Evolutionary conservation across 2,888 invertebrate species (phyloP).

Genomic region (Microchrysa polita): DNA sequence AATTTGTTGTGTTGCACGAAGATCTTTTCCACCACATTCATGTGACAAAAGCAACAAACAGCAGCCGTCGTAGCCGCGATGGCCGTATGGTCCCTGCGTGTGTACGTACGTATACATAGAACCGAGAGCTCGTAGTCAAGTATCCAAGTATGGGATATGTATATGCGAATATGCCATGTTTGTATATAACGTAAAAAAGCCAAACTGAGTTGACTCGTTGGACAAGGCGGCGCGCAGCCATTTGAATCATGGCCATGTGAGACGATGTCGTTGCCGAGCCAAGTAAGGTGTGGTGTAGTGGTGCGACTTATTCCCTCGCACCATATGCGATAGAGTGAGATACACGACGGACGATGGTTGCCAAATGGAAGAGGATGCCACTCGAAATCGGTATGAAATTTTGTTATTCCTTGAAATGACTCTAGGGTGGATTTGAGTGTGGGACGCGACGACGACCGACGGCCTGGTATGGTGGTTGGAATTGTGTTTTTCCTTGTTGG

Average conservation of each 20-base stretch:
- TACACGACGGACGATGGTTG: too few species aligned
- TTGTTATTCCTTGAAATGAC: too few species aligned
- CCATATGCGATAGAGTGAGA: too few species aligned
- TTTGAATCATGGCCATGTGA: slow-evolving; percentile 15
- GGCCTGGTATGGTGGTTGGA: too few species aligned
- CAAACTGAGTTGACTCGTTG: slow-evolving; percentile 45
- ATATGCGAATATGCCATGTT: slow-evolving; percentile 45
- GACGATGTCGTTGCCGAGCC: slow-evolving; percentile 19
- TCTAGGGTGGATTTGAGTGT: too few species aligned
- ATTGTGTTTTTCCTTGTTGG: too few species aligned
- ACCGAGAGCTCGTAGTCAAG: neutral
- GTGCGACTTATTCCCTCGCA: neutral
- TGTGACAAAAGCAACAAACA: slow-evolving; percentile 25
- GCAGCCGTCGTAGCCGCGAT: slow-evolving; percentile 14
- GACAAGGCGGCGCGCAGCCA: slow-evolving; percentile 34
- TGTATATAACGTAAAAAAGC: slow-evolving; percentile 51
- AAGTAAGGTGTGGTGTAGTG: slow-evolving; percentile 2
- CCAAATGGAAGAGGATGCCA: too few species aligned
- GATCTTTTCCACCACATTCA: slow-evolving; percentile 50
- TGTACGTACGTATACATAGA: slow-evolving; percentile 22
- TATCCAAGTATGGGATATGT: neutral
- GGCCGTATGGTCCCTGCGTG: slow-evolving; percentile 5
- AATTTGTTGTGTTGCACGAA: slow-evolving; percentile 51
- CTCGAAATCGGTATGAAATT: too few species aligned
- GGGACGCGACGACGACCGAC: too few species aligned